Evolutionary conservation across 1,140 invertebrate genomes (phyloP).

Genomic region (Aplysia californica): DNA sequence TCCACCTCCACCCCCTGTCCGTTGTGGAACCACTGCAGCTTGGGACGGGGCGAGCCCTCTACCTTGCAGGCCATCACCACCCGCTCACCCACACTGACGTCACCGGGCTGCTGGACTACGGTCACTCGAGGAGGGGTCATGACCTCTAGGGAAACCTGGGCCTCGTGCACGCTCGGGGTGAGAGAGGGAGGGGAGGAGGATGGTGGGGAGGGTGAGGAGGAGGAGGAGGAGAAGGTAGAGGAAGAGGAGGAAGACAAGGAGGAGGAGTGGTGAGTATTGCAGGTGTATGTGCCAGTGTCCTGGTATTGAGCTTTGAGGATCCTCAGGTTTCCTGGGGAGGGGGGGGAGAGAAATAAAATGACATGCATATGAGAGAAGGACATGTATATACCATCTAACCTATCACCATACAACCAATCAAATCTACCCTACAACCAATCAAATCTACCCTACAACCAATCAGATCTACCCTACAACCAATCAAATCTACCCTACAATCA

Average conservation of each 20-base stretch:
- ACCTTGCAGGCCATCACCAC: neutral
- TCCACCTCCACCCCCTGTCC: neutral
- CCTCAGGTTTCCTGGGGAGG: conserved; percentile 10
- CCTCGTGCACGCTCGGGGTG: neutral
- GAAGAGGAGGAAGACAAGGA: neutral
- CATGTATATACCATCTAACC: no score
- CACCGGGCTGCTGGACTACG: neutral
- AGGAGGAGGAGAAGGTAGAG: neutral
- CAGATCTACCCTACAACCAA: no score
- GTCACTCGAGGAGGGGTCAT: neutral
- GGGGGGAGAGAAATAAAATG: no score
- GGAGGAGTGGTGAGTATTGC: neutral
- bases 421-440: no score
- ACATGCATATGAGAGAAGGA: no score
- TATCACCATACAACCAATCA: no score
- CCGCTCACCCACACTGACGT: neutral
- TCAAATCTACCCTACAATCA: no score
- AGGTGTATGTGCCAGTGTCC: conserved; percentile 14
- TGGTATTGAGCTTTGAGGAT: neutral
- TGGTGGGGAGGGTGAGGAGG: neutral
- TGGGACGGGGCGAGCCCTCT: neutral
- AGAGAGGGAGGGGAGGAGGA: neutral
- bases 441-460: no score
- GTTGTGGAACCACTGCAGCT: conserved; percentile 15
- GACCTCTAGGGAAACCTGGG: neutral